Evolutionary conservation across 2,888 invertebrate genomes (phyloP).

Genomic region (Tyria jacobaeae): DNA sequence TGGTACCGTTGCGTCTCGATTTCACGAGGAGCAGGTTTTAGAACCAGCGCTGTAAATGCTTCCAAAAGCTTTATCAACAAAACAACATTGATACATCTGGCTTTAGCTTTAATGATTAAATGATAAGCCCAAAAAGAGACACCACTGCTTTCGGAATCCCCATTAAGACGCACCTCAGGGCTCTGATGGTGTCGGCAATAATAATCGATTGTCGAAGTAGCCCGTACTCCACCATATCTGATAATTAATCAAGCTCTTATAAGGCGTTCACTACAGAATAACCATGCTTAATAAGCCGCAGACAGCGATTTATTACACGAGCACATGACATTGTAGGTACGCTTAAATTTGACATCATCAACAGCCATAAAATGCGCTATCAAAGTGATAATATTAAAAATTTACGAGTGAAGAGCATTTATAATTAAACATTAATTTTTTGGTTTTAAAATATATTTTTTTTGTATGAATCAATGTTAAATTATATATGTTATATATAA

Average conservation of each 20-base stretch:
- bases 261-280: constrained; percentile 63
- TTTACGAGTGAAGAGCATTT: constrained; percentile 26
- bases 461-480: constrained; percentile 18
- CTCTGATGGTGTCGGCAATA: constrained; percentile 54
- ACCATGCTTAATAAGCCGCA: constrained; percentile 65
- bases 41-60: too few relatives aligned
- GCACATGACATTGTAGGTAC: constrained; percentile 39
- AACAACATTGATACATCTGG: constrained; percentile 26
- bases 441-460: too few relatives aligned
- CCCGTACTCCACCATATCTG: constrained; percentile 61
- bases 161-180: constrained; percentile 52
- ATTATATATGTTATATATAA: too few relatives aligned
- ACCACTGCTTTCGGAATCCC: constrained; percentile 49
- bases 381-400: constrained; percentile 31
- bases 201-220: constrained; percentile 67
- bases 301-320: constrained; percentile 64
- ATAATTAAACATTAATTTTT: constrained; percentile 37
- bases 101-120: constrained; percentile 41
- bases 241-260: constrained; percentile 75
- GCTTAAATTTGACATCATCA: constrained; percentile 31
- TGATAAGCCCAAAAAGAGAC: constrained; percentile 51
- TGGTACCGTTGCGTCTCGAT: too few relatives aligned
- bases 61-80: constrained; percentile 38
- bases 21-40: too few relatives aligned
- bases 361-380: constrained; percentile 45